Conservation (phyloP, 1,140 invertebrate species). For the Cydia fagiglandana region DNA sequence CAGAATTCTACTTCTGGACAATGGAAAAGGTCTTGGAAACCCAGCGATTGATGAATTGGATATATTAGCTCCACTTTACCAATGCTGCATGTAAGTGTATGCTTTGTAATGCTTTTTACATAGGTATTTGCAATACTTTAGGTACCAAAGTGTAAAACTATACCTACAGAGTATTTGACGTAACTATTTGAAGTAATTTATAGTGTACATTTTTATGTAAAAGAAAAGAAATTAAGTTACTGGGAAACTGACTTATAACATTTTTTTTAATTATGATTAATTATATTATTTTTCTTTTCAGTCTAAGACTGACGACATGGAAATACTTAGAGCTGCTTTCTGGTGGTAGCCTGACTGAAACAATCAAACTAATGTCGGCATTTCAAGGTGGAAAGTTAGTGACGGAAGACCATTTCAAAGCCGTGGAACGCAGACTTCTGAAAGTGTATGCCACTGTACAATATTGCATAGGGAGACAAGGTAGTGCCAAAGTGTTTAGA, state of each 20-base stretch:
- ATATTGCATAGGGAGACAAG: slow-evolving; percentile 82
- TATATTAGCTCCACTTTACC: slow-evolving; percentile 93
- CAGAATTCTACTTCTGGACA: slow-evolving; percentile 91
- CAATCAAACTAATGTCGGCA: slow-evolving; percentile 62
- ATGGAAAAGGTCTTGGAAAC: slow-evolving; percentile 96
- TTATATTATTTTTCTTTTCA: slow-evolving; percentile 63
- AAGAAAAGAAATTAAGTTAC: too few relatives aligned
- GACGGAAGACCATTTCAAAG: slow-evolving; percentile 86
- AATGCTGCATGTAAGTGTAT: slow-evolving; percentile 91
- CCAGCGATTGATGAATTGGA: slow-evolving; percentile 90
- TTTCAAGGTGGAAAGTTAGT: slow-evolving; percentile 56
- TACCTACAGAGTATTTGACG: too few relatives aligned
- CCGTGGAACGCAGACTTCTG: slow-evolving; percentile 88
- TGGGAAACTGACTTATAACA: too few relatives aligned
- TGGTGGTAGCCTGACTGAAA: slow-evolving; percentile 83
- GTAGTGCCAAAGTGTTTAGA: slow-evolving; percentile 71
- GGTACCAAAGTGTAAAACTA: too few relatives aligned
- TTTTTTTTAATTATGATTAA: too few relatives aligned
- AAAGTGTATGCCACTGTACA: slow-evolving; percentile 87
- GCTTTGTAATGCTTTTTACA: background rate
- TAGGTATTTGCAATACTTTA: too few relatives aligned
- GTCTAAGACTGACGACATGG: slow-evolving; percentile 85
- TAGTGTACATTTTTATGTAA: too few relatives aligned
- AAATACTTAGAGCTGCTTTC: slow-evolving; percentile 84
- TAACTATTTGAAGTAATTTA: too few relatives aligned